Percentiles rank a stretch among this genome's conserved stretches.
Conservation (phyloP, 2,113 vertebrate species). For the Hemibagrus wyckioides region DNA sequence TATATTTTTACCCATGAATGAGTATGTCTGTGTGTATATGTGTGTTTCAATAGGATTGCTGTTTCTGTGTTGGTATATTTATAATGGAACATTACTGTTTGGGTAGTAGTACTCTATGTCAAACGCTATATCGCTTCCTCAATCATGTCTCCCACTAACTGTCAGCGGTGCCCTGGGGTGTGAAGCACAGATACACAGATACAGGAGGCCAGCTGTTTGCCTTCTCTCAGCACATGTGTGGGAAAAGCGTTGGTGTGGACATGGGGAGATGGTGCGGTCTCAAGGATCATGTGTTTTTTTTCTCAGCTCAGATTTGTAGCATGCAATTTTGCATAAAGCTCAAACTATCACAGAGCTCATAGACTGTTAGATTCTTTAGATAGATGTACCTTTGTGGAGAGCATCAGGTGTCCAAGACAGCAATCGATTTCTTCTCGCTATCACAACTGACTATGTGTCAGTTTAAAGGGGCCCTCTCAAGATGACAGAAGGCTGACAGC, state of each 20-base stretch:
- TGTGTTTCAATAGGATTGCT: conserved; percentile 37
- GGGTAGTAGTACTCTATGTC: conserved; percentile 21
- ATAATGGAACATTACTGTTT: conserved; percentile 22
- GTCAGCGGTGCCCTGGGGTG: conserved; percentile 36
- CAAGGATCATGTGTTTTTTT: conserved; percentile 5
- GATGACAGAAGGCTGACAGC: conserved; percentile 47
- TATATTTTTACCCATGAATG: conserved; percentile 44
- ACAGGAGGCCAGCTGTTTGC: conserved; percentile 50
- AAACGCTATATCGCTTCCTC: conserved; percentile 9
- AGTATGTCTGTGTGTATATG: conserved; percentile 32
- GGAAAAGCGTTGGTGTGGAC: conserved; percentile 37
- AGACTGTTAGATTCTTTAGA: not conserved
- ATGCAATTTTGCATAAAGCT: conserved; percentile 10
- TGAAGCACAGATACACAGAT: conserved; percentile 9
- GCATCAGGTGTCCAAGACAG: conserved; percentile 4
- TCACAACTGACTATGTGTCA: conserved; percentile 41
- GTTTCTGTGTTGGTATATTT: conserved; percentile 5
- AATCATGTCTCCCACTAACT: conserved; percentile 28
- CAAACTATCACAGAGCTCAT: not conserved
- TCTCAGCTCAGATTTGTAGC: conserved; percentile 1
- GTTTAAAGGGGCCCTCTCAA: conserved; percentile 55
- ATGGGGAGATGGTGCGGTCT: conserved; percentile 3
- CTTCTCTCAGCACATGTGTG: conserved; percentile 48
- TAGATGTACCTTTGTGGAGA: conserved; percentile 17
- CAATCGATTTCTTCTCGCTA: conserved; percentile 20